Base-by-base conservation (phyloP, 2,113 vertebrate species). In the Cottus gobio region DNA sequence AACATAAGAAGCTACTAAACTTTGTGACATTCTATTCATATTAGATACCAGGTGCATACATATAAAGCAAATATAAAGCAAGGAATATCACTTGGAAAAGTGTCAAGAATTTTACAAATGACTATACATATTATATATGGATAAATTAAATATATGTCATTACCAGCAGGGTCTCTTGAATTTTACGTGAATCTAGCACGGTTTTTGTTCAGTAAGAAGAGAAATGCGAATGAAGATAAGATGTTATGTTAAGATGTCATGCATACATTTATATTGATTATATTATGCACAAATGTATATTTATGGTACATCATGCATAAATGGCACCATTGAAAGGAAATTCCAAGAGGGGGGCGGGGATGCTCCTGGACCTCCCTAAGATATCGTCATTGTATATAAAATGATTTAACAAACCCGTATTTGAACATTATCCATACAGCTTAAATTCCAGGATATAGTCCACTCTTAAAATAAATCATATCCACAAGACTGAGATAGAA, bases 61-160 rank as follows among this genome's bases (percentile, higher is more conserved):
- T 80, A 80, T 80, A 80, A 78, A 67, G 46, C 24, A 26, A 48
- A n/a, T n/a, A n/a, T n/a, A n/a, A n/a, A n/a, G n/a, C n/a, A n/a
- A n/a, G n/a, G n/a, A n/a, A n/a, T n/a, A 75, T 46, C 44, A 18
- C 36, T 61, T 61, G 76, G 74, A 67, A 69, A 13, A 65, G 72
- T 20, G 56, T 67, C 44, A 66, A 50, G 66, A 79, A 70, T 74
- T 50, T 66, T 20, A 67, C 46, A 70, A 37, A 39, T 28, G 30
- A 56, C 62, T 75, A 18, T 26, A n/a, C 37, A 7, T 52, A 30
- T 56, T 67, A 66, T 66, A 66, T 69, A 24, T 44, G 20, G 52
- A 78, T 37, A 83, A 67, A 71, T 5, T 13, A 58, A 76, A 70
- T 44, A 73, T 65, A 60, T 26, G 67, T 50, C 42, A n/a, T 56